phyloP scores from a whole-genome alignment of 2,113 vertebrate species.

The Uropsilus gracilis region DNA sequence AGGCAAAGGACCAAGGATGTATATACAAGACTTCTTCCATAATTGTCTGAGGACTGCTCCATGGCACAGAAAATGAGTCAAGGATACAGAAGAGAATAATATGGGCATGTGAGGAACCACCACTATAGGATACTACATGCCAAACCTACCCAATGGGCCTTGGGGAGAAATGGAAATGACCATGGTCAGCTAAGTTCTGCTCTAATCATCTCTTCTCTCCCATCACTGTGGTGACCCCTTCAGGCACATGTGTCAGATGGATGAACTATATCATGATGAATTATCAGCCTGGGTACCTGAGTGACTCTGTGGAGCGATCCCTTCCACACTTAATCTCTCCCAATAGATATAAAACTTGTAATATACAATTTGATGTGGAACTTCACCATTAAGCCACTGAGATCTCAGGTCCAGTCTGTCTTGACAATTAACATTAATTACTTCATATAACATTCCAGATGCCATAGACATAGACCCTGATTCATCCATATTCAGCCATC shows the following conservation, averaged over 20 bases:
- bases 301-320: accelerated
- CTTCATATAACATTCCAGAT: background rate
- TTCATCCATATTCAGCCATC: accelerated
- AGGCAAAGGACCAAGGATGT: background rate
- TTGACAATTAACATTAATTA: background rate
- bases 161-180: background rate
- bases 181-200: background rate
- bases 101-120: accelerated
- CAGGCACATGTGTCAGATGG: background rate
- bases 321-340: accelerated
- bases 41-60: background rate
- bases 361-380: too few species aligned
- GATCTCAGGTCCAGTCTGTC: background rate
- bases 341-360: background rate
- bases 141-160: background rate
- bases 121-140: accelerated
- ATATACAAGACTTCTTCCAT: accelerated
- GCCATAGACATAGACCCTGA: background rate
- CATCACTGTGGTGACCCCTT: background rate
- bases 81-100: accelerated
- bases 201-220: background rate
- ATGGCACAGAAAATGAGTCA: accelerated
- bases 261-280: accelerated
- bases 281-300: background rate
- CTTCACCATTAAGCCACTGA: background rate